A percentile compares a stretch with the other conserved stretches of the same genome.
Evolutionary conservation across 2,797 vertebrate species (phyloP).

Genomic region (Coracias cyanogaster): DNA sequence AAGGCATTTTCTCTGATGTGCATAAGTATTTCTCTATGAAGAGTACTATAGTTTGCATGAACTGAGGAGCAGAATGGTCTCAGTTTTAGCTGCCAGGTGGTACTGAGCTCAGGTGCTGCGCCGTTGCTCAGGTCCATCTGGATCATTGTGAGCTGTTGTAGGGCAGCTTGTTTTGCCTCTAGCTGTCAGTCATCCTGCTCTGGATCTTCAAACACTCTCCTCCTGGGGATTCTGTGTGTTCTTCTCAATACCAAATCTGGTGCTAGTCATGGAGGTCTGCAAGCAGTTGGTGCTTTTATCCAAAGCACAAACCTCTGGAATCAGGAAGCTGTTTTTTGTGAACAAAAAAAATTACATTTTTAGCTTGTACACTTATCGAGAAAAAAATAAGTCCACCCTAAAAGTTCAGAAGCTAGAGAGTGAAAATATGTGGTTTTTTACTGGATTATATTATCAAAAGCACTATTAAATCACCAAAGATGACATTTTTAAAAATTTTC

Average conservation of each 20-base stretch:
- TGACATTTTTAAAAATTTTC: background rate
- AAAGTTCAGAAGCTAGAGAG: background rate
- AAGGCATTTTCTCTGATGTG: background rate
- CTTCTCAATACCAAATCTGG: background rate
- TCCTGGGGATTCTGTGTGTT: background rate
- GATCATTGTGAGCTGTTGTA: background rate
- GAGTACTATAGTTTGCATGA: background rate
- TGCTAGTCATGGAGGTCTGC: background rate
- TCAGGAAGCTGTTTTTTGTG: background rate
- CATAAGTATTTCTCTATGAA: background rate
- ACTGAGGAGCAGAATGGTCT: background rate
- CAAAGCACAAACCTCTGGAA: background rate
- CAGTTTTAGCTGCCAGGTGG: background rate
- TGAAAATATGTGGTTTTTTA: background rate
- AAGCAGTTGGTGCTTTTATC: background rate
- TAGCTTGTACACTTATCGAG: background rate
- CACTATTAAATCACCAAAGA: background rate
- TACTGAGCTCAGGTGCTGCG: background rate
- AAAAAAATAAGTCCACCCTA: background rate
- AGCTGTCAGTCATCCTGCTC: background rate
- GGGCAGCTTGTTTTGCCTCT: background rate
- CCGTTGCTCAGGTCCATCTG: fast-evolving
- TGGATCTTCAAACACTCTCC: background rate
- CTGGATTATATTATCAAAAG: background rate
- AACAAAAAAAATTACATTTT: background rate